A percentile compares a stretch with the other conserved stretches of the same genome.
phyloP scores from a whole-genome alignment of 2,113 vertebrate species.

The Megaptera novaeangliae region DNA sequence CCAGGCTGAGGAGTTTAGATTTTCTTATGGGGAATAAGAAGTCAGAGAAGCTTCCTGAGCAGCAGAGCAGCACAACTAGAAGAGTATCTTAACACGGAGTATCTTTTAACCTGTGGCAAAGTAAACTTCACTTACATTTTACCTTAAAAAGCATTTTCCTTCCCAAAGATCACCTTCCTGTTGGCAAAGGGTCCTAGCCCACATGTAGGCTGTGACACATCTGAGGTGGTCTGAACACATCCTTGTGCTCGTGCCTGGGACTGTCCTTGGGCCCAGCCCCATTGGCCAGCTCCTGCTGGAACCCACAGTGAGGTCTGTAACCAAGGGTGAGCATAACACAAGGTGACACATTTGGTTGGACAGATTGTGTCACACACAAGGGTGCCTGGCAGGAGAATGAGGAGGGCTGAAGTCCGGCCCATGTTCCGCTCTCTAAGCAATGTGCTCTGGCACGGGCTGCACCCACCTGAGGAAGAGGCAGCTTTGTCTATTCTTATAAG shows the following conservation, averaged over 20 bases:
- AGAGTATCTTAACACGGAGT: neutral
- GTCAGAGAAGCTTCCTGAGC: neutral
- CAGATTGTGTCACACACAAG: neutral
- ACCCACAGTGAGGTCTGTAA: neutral
- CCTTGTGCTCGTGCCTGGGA: neutral
- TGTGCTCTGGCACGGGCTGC: neutral
- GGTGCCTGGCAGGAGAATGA: neutral
- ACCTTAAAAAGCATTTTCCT: neutral
- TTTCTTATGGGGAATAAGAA: neutral
- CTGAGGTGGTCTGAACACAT: neutral
- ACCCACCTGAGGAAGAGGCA: neutral
- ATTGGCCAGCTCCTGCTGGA: neutral
- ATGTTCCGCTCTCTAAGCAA: neutral
- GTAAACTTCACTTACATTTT: neutral
- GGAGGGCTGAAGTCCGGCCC: neutral
- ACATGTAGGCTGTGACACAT: neutral
- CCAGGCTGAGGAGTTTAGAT: neutral
- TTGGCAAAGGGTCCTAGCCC: neutral
- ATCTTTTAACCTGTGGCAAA: neutral
- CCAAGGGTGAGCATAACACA: neutral
- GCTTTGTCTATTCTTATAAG: neutral
- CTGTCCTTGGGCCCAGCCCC: neutral
- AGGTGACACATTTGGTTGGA: neutral
- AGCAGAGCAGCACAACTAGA: neutral
- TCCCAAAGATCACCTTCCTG: neutral